Evolutionary conservation across 92 coral and sea anemone species (phyloP), one percentile per base, ranked within the genome.

Genomic region (Porites divaricata): DNA sequence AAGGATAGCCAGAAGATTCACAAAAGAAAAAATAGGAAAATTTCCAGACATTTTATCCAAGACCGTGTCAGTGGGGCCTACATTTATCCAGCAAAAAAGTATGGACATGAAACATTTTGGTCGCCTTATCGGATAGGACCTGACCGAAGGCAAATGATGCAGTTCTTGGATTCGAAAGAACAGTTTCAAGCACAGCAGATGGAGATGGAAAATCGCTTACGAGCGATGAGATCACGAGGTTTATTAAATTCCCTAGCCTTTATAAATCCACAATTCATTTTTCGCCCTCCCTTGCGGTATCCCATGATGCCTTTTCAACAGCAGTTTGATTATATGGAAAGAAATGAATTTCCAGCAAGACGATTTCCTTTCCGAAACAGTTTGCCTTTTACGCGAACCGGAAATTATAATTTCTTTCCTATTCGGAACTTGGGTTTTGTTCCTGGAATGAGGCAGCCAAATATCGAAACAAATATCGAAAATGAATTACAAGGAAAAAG

Each of bases 191-290:
- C 45, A n/a, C 23, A 22, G 11, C 83, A 79, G n/a, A 24, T 66
- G 24, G 65, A 21, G 1, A 78, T 78, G 74, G 74, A 28, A 28
- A 52, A 35, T 22, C 74, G 83, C 17, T 64, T 78, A 73, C 61
- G 74, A 21, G 74, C 74, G 24, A 78, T 78, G 74, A 69, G 74
- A 48, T 16, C 68, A 9, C 28, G 35, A 20, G 70, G 70, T 25
- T 77, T 62, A 25, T 78, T 64, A 9, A 61, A 65, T 64, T 64
- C 83, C 12, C 25, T 64, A 49, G 49, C 35, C 49, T 48, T 48
- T 25, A 41, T 65, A 0, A 65, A 78, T 25, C 83, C 83, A 48
- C 62, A 35, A 19, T 49, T 78, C 15, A 22, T 64, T 51, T 11
- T 2, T 78, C 59, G 22, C 17, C 22, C 25, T n/a, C 83, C 83